phyloP scores from a whole-genome alignment of 1,140 invertebrate genomes.

The Cydia strobilella region DNA sequence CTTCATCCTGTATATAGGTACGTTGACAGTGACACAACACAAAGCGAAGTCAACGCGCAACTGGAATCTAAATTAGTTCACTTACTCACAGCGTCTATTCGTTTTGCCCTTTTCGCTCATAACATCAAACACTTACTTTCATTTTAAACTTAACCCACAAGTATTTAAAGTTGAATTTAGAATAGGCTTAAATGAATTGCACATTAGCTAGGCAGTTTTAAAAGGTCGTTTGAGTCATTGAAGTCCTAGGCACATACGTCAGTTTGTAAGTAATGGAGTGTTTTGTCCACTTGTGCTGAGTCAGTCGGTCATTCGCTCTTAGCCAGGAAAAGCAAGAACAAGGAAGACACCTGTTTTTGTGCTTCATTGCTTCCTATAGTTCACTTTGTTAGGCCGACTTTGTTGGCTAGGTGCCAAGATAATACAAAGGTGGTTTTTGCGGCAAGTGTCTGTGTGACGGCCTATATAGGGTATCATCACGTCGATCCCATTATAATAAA shows the following conservation, averaged over 20 bases:
- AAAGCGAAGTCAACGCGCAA: background rate
- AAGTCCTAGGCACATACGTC: background rate
- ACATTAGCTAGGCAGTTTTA: background rate
- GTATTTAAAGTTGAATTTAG: background rate
- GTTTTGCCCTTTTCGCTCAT: constrained; percentile 1
- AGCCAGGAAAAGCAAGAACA: constrained; percentile 1
- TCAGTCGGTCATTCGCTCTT: constrained; percentile 16
- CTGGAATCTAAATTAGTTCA: constrained; percentile 8
- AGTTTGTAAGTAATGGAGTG: background rate
- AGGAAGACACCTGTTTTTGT: constrained; percentile 18
- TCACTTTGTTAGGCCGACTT: constrained; percentile 6
- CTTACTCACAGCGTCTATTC: constrained; percentile 2
- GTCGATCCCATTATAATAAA: background rate
- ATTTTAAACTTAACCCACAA: background rate
- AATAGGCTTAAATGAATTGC: background rate
- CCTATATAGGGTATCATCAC: background rate
- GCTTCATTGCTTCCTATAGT: constrained; percentile 1
- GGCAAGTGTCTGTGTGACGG: background rate
- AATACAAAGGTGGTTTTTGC: background rate
- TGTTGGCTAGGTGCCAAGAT: background rate
- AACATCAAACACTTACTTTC: background rate
- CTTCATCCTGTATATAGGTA: background rate
- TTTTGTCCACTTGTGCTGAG: constrained; percentile 2
- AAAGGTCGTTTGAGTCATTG: background rate
- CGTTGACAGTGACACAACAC: constrained; percentile 9